These are phyloP conservation scores for Gymnoscelis rufifasciata DNA, from an alignment of 2,888 invertebrate species.

Conservation along the genomic window DNA sequence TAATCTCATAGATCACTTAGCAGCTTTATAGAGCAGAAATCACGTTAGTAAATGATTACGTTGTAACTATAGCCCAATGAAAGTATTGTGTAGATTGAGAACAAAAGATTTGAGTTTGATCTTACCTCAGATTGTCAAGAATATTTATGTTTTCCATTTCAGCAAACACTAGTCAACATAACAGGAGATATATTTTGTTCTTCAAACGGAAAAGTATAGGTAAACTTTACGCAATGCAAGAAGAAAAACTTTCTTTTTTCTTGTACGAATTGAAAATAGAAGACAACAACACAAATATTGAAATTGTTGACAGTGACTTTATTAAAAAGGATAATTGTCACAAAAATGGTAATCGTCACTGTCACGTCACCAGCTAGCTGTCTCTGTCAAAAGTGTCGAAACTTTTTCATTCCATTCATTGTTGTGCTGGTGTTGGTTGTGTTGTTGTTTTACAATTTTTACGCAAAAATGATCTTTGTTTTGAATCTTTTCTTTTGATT, in stretches of 20 bases:
- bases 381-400: too few relatives aligned
- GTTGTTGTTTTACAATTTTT: background rate
- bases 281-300: too few relatives aligned
- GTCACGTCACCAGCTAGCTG: background rate
- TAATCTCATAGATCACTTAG: background rate
- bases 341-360: too few relatives aligned
- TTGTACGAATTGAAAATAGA: too few relatives aligned
- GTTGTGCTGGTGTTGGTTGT: background rate
- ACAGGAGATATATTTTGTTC: slow-evolving; percentile 2
- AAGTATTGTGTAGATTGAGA: background rate
- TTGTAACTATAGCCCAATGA: too few relatives aligned
- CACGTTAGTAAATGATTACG: background rate
- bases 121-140: slow-evolving; percentile 65
- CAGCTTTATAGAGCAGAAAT: background rate
- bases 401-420: background rate
- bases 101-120: slow-evolving; percentile 1
- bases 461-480: background rate
- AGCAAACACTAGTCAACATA: slow-evolving; percentile 28
- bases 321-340: too few relatives aligned
- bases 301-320: too few relatives aligned
- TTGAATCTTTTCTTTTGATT: background rate
- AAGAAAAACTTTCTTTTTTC: too few relatives aligned
- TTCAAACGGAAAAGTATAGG: too few relatives aligned
- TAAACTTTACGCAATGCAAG: too few relatives aligned
- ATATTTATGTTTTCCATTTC: slow-evolving; percentile 65